A percentile compares a stretch with the other conserved stretches of the same genome.
Evolutionary conservation across 2,797 vertebrate genomes (phyloP).

Genomic region (Sandelia bainsii): DNA sequence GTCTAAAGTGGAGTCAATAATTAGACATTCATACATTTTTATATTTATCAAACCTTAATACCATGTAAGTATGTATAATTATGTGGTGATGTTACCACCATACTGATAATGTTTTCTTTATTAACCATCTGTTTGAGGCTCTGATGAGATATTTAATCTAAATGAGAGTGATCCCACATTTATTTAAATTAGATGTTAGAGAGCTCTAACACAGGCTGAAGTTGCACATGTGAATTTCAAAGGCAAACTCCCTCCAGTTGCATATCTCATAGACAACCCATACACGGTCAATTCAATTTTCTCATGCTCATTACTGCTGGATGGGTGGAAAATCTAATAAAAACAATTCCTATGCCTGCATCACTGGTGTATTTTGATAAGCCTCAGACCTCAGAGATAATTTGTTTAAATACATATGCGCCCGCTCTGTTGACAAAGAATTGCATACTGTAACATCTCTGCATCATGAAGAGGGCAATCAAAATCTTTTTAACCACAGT

Average conservation of each 20-base stretch:
- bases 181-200: background rate
- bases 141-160: background rate
- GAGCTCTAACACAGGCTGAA: background rate
- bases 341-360: slow-evolving; percentile 51
- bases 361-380: slow-evolving; percentile 48
- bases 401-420: slow-evolving; percentile 26
- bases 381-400: slow-evolving; percentile 27
- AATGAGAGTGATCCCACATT: background rate
- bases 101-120: background rate
- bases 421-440: slow-evolving; percentile 37
- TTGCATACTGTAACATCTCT: slow-evolving; percentile 29
- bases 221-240: background rate
- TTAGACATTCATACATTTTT: background rate
- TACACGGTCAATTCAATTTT: slow-evolving; percentile 59
- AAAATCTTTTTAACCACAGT: slow-evolving; percentile 25
- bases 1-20: no score
- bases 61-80: background rate
- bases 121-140: background rate
- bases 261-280: slow-evolving; percentile 42
- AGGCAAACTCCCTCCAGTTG: slow-evolving; percentile 41
- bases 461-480: slow-evolving; percentile 17
- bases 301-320: slow-evolving; percentile 51
- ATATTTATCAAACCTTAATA: background rate
- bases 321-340: slow-evolving; percentile 64
- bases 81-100: background rate